These are phyloP conservation scores for Bryconaethiops microstoma DNA, from an alignment of 2,797 vertebrate genomes.

Conservation along the genomic window DNA sequence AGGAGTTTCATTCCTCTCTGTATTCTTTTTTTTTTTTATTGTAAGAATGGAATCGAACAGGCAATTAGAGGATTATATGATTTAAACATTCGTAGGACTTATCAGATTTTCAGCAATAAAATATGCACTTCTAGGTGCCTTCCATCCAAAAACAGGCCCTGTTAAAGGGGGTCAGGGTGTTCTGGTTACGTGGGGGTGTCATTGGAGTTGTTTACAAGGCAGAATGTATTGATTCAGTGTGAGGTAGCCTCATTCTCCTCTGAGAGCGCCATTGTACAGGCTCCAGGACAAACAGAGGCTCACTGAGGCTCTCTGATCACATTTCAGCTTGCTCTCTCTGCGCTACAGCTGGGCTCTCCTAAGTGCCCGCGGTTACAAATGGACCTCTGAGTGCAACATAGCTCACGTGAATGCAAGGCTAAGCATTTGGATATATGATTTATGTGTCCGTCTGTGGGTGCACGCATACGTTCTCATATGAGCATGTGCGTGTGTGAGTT, in stretches of 20 bases:
- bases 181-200: conserved; percentile 48
- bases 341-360: conserved; percentile 52
- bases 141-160: conserved; percentile 26
- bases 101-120: background rate
- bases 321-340: conserved; percentile 51
- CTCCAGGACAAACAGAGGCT: conserved; percentile 55
- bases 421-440: conserved; percentile 49
- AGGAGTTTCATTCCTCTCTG: background rate
- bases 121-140: conserved; percentile 16
- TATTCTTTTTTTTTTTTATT: background rate
- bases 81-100: conserved; percentile 10
- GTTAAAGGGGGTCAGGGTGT: conserved; percentile 9
- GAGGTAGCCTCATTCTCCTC: conserved; percentile 54
- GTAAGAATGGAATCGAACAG: conserved; percentile 21
- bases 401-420: conserved; percentile 37
- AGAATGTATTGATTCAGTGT: conserved; percentile 56
- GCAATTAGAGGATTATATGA: conserved; percentile 7
- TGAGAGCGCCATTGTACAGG: conserved; percentile 48
- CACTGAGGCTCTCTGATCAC: conserved; percentile 51
- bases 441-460: conserved; percentile 33
- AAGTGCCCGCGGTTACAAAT: conserved; percentile 52
- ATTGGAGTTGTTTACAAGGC: conserved; percentile 59
- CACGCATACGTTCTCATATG: conserved; percentile 8
- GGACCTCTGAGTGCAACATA: conserved; percentile 44
- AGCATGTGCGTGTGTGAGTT: conserved; percentile 22